Percentiles rank a stretch among this genome's conserved stretches.
Conservation (phyloP, 2,797 vertebrate species). For the Lepilemur septentrionalis region DNA sequence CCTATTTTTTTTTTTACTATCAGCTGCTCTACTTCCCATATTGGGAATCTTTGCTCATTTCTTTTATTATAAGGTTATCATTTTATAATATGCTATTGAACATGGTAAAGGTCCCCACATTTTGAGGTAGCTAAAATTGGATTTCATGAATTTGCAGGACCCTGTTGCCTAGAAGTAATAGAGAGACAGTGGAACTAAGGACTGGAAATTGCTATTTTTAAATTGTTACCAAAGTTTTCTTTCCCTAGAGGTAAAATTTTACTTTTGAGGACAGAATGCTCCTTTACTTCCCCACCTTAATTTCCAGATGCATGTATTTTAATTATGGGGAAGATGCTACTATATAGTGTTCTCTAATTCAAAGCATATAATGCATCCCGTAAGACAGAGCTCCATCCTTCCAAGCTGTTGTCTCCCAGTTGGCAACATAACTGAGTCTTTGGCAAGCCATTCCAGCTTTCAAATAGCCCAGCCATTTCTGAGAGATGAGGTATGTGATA, state of each 20-base stretch:
- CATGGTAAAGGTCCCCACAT: not conserved
- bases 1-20: constrained; percentile 24
- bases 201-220: not conserved
- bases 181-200: not conserved
- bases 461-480: not conserved
- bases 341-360: not conserved
- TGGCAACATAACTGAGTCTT: not conserved
- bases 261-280: not conserved
- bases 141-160: constrained; percentile 22
- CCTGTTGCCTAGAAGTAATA: not conserved
- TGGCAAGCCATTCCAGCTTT: not conserved
- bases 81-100: constrained; percentile 15
- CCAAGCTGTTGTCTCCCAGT: not conserved
- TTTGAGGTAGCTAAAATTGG: constrained; percentile 38
- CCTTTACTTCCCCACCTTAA: not conserved
- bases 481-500: not conserved
- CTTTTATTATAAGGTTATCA: constrained; percentile 32
- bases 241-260: constrained; percentile 3
- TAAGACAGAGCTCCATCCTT: not conserved
- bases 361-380: not conserved
- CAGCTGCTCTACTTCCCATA: constrained; percentile 16
- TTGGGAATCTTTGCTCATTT: constrained; percentile 20
- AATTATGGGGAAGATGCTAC: not conserved
- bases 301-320: not conserved
- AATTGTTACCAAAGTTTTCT: constrained; percentile 29